Evolutionary conservation across 2,797 vertebrate species (phyloP).

Genomic region (Gadopsis marmoratus): DNA sequence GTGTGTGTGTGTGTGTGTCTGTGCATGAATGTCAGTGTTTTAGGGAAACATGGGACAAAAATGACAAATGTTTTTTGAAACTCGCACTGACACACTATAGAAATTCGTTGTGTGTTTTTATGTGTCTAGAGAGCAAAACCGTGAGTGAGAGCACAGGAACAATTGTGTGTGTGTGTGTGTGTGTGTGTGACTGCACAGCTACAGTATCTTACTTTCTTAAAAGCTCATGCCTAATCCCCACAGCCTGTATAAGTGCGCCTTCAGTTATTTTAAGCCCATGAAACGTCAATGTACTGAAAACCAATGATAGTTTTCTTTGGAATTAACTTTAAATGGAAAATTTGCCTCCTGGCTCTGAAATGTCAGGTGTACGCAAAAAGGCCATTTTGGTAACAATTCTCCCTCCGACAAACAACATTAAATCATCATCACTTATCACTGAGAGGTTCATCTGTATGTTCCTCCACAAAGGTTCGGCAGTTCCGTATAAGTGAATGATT

Average conservation of each 20-base stretch:
- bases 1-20: conserved; percentile 20
- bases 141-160: background rate
- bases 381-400: too few species aligned
- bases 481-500: background rate
- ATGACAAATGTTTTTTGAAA: conserved; percentile 74
- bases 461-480: background rate
- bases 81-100: conserved; percentile 55
- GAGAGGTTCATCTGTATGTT: background rate
- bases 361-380: conserved; percentile 12
- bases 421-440: background rate
- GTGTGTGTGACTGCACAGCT: conserved; percentile 12
- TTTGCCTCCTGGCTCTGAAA: conserved; percentile 19
- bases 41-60: conserved; percentile 59
- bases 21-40: conserved; percentile 47
- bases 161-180: conserved; percentile 17
- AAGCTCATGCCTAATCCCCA: conserved; percentile 16
- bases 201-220: conserved; percentile 40
- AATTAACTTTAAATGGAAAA: conserved; percentile 4
- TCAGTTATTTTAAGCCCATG: conserved; percentile 16
- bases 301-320: conserved; percentile 4
- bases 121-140: conserved; percentile 41
- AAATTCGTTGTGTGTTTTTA: conserved; percentile 51
- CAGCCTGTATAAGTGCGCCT: background rate
- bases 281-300: conserved; percentile 14
- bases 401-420: background rate